A percentile compares a stretch with the other conserved stretches of the same genome.
These are phyloP conservation scores for Nasua narica DNA, from an alignment of 2,797 vertebrate genomes.

Conservation along the genomic window DNA sequence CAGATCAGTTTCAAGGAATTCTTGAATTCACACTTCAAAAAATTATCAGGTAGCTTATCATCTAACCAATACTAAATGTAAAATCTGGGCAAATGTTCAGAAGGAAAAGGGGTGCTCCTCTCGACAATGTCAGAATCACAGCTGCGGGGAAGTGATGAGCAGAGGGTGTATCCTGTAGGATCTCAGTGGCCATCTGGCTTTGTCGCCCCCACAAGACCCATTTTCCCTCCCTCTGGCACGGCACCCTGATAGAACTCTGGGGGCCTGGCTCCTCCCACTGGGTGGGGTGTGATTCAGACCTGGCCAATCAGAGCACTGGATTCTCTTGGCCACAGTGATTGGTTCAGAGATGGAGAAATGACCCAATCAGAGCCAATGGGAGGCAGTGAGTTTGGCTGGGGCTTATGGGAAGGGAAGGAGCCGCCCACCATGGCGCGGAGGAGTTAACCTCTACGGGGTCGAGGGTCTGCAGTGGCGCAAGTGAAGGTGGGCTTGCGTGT, in stretches of 20 bases:
- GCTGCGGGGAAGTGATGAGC: background rate
- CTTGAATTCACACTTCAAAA: background rate
- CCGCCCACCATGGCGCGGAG: fast-evolving
- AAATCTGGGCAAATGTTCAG: background rate
- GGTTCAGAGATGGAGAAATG: background rate
- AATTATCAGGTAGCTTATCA: background rate
- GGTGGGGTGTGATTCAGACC: background rate
- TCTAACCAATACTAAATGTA: background rate
- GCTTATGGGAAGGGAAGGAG: background rate
- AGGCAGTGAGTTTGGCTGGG: background rate
- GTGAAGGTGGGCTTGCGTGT: background rate
- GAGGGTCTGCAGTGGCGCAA: fast-evolving
- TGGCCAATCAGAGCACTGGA: background rate
- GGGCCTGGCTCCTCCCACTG: background rate
- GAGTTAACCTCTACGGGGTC: background rate
- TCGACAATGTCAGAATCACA: no score
- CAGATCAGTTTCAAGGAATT: constrained; percentile 5
- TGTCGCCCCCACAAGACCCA: fast-evolving
- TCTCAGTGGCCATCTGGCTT: background rate
- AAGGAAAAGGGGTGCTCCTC: background rate
- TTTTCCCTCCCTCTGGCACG: background rate
- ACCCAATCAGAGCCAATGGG: background rate
- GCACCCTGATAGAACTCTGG: background rate
- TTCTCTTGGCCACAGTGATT: background rate
- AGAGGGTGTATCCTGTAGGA: background rate